phyloP scores from a whole-genome alignment of 2,888 invertebrate species.

The Parnassius apollo region DNA sequence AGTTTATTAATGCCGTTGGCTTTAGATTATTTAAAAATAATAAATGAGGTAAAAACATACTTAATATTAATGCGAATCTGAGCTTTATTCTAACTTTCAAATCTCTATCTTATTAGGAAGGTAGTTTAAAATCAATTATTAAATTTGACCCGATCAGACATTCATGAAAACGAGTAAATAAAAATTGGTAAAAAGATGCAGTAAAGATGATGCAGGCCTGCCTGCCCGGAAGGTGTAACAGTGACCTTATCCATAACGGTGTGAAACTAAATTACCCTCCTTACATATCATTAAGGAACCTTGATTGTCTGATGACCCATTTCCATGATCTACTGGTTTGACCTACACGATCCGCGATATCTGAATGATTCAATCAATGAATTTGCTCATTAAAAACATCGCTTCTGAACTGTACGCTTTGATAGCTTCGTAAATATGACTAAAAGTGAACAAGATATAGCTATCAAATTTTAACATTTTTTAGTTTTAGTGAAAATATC shows the following conservation, averaged over 20 bases:
- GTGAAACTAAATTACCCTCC: constrained; percentile 59
- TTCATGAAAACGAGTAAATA: too few species aligned
- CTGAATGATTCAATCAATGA: constrained; percentile 15
- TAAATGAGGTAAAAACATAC: too few species aligned
- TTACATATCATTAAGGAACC: constrained; percentile 64
- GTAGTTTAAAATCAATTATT: too few species aligned
- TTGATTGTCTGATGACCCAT: constrained; percentile 68
- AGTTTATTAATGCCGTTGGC: too few species aligned
- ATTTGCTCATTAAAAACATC: constrained; percentile 13
- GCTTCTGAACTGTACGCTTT: not conserved
- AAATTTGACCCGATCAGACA: too few species aligned
- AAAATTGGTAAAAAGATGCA: constrained; percentile 4
- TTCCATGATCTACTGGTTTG: constrained; percentile 37
- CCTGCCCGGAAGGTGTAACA: constrained; percentile 32
- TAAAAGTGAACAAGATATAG: too few species aligned
- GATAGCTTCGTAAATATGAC: not conserved
- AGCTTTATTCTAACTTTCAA: too few species aligned
- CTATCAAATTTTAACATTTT: too few species aligned
- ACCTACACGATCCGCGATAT: constrained; percentile 31
- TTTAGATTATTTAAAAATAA: too few species aligned
- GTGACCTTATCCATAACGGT: constrained; percentile 47
- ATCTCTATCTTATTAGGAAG: too few species aligned
- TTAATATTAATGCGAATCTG: too few species aligned
- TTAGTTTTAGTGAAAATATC: too few species aligned
- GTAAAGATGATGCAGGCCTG: constrained; percentile 11